Conservation (phyloP, 2,888 invertebrate species). For the Phaedon cochleariae region DNA sequence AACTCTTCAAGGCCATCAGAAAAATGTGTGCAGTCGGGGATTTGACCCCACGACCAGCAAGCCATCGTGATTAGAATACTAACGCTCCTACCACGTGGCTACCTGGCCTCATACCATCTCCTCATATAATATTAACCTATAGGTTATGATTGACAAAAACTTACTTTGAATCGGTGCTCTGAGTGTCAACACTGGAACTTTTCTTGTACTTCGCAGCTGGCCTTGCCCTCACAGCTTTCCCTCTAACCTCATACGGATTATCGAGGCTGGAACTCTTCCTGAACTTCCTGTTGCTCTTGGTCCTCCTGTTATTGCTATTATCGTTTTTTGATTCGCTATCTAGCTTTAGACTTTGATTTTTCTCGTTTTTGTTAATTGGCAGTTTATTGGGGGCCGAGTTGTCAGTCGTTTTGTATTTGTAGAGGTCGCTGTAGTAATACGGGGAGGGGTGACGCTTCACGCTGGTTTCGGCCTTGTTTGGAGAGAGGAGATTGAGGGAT, state of each 20-base stretch:
- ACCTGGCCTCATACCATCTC: too few species aligned
- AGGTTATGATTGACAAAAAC: neutral
- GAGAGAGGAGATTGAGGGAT: slow-evolving; percentile 63
- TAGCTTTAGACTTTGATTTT: slow-evolving; percentile 40
- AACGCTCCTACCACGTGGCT: too few species aligned
- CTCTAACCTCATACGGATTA: slow-evolving; percentile 47
- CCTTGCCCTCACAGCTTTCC: slow-evolving; percentile 58
- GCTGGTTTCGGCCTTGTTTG: slow-evolving; percentile 64
- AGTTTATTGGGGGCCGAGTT: slow-evolving; percentile 30
- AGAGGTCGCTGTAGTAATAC: slow-evolving; percentile 83
- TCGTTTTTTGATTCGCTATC: slow-evolving; percentile 37
- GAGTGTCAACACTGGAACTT: slow-evolving; percentile 77
- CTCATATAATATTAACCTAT: too few species aligned
- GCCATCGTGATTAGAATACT: too few species aligned
- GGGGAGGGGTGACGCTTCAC: slow-evolving; percentile 78
- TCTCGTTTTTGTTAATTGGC: slow-evolving; percentile 27
- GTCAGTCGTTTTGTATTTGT: slow-evolving; percentile 62
- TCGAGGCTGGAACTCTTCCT: slow-evolving; percentile 55
- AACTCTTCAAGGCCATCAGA: too few species aligned
- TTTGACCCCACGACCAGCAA: too few species aligned
- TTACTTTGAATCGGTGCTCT: slow-evolving; percentile 68
- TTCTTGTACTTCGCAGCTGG: slow-evolving; percentile 68
- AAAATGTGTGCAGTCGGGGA: too few species aligned
- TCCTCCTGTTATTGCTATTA: slow-evolving; percentile 30
- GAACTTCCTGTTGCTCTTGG: slow-evolving; percentile 47